Evolutionary conservation across 1,140 invertebrate genomes (phyloP), one percentile per base, ranked within the genome.

Genomic region (Plodia interpunctella): DNA sequence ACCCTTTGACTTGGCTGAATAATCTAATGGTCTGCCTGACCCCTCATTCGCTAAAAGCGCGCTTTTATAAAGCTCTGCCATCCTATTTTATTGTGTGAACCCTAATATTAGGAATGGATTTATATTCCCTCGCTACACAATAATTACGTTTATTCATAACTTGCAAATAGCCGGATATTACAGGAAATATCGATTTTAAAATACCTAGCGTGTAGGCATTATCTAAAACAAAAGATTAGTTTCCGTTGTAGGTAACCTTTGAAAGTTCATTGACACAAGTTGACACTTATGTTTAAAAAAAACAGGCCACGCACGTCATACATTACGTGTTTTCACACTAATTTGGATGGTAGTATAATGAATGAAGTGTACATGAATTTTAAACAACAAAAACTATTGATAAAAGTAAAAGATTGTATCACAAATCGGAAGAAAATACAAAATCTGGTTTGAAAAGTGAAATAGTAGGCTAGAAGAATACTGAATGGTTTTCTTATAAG

Each of bases 1-100:
- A 87, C 86, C 86, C 86, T 86, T 86, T 76, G 72, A 66, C 55
- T 86, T 76, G 72, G 65, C 54, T 75, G 54, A 49, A 60, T 78
- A 76, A 82, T 84, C 83, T 87, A 88, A 83, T 84, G 69, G 68
- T 74, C 55, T 44, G 70, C 35, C 63, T 76, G 69, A 73, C 74
- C 77, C 77, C 70, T 72, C 67, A 74, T 78, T 74, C 73, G 68
- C 68, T 76, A 74, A 81, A 57, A 65, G 54, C 58, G 66, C 60
- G 53, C 56, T 59, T 63, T 63, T 66, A 60, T 64, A 65, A 63
- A 57, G 55, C 61, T 60, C 60, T 67, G 63, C 65, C n/a, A n/a
- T n/a, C n/a, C 66, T 68, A 67, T 72, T 75, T 62, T 62, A 76
- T 69, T 70, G 57, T 72, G 19, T 18, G 49, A 57, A 52, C 60